Base-by-base conservation (phyloP, 2,888 invertebrate genomes). In the Linhomoeus sp. region DNA sequence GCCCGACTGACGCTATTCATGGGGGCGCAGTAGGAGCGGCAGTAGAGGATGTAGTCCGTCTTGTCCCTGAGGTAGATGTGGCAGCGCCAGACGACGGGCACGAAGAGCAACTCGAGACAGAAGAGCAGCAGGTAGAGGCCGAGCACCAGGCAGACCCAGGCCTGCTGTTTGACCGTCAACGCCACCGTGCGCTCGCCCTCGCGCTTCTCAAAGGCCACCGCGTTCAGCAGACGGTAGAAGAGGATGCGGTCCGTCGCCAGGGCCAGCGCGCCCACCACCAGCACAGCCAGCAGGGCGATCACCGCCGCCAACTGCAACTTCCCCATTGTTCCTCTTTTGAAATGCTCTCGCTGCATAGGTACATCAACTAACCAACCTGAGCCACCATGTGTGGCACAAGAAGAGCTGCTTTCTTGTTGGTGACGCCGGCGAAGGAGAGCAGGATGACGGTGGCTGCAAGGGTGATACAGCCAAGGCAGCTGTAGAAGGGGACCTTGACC, bases 141-240 rank as follows among this genome's bases (percentile, higher is more conserved):
- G 17, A 43, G 3, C 26, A 24, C 26, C 26, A 20, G 24, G 3
- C 9, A 7, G 23, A 33, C 43, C 12, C 7, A 14, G 23, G 43
- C 35, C 43, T 20, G 3, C 35, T 43, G 7, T 7, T 17, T 14
- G n/a, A 43, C 29, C 7, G 26, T 20, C 29, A 43, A 19, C n/a
- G 19, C 17, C 26, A 43, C 43, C 29, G 29, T 29, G 26, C 9
- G 20, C 5, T 59, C 59, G 29, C 26, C 44, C 5, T 25, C 26
- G 7, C 3, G 19, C 29, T 12, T 5, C n/a, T 14, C 14, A 25
- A 43, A 43, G 15, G 43, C 17, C 3, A 29, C 12, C 19, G 43
- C 24, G 43, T 43, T 43, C 15, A 26, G 3, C 7, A 43, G 5
- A 5, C 43, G 43, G 43, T 43, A 43, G 29, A 43, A 43, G 19